Evolutionary conservation across 1,140 invertebrate species (phyloP), one percentile per base, ranked within the genome.

Genomic region (Oncopodura yosiiana): DNA sequence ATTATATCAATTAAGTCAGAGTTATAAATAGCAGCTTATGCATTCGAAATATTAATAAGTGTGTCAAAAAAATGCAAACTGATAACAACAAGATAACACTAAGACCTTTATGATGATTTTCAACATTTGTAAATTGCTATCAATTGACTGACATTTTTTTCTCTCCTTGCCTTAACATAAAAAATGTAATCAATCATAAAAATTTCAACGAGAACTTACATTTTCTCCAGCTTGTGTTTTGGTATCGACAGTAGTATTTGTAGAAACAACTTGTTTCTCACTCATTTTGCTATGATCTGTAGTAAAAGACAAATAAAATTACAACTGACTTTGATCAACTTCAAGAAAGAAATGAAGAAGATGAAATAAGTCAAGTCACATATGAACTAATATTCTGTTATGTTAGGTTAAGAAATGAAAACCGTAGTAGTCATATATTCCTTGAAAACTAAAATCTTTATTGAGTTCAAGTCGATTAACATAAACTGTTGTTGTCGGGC

Each of bases 261-360:
- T 54, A 0, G 45, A 50, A 6, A 59, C 34, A 32, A 52, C 16
- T 26, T 42, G 50, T 34, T 54, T 53, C 46, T 59, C 57, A 18
- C 46, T 14, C 57, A 59, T 59, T 21, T n/a, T 39, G 11, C 8
- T 23, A n/a, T n/a, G n/a, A n/a, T n/a, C n/a, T n/a, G n/a, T n/a
- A n/a, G n/a, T n/a, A n/a, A n/a, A n/a, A n/a, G n/a, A n/a, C n/a
- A n/a, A n/a, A n/a, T n/a, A n/a, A n/a, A n/a, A n/a, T n/a, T n/a
- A n/a, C n/a, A n/a, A n/a, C n/a, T n/a, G n/a, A n/a, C n/a, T n/a
- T n/a, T n/a, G n/a, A n/a, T n/a, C n/a, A n/a, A n/a, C n/a, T n/a
- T n/a, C n/a, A n/a, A n/a, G n/a, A n/a, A n/a, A n/a, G n/a, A n/a
- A n/a, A n/a, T n/a, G n/a, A n/a, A n/a, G n/a, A n/a, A n/a, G n/a